Evolutionary conservation across 2,113 vertebrate species (phyloP), one percentile per base, ranked within the genome.

Genomic region (Macaca mulatta): DNA sequence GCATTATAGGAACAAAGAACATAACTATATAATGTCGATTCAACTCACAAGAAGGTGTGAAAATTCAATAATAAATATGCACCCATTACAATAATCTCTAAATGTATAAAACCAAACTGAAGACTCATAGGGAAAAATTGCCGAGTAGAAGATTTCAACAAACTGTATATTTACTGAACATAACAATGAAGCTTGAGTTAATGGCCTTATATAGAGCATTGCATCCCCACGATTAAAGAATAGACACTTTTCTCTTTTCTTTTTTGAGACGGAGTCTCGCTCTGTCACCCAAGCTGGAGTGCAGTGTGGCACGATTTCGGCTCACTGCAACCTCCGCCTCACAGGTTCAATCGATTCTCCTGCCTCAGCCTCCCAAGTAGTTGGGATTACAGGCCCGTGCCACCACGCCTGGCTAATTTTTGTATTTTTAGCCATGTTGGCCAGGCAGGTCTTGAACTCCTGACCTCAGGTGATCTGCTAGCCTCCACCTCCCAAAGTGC

Each of bases 21-120:
- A 25, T 67, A 86, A 87, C 70, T 43, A 81, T 40, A 84, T 55
- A 89, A 83, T n/a, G 16, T 78, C 70, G 38, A 78, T 69, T 59
- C 35, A 82, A 43, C 16, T 50, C 20, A 27, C 27, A 95, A 94
- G n/a, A 92, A 92, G 52, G 5, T 20, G 72, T 45, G 1, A 92
- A 84, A 70, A 94, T 61, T 83, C 48, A 57, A 25, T 91, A 86
- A 45, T 70, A 88, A 83, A 84, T 59, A 83, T 91, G 12, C 23
- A 89, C 48, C 40, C 79, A 95, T 59, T 83, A 94, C 81, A 80
- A 93, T 32, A 94, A 32, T 30, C 52, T 89, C 52, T 78, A 74
- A 80, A 80, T 64, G 50, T 45, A n/a, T 61, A 89, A 92, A 89
- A 38, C 43, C 27, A 92, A 90, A 89, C 35, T 72, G 30, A 72